phyloP scores from a whole-genome alignment of 1,140 invertebrate genomes.

The Chymomyza costata region DNA sequence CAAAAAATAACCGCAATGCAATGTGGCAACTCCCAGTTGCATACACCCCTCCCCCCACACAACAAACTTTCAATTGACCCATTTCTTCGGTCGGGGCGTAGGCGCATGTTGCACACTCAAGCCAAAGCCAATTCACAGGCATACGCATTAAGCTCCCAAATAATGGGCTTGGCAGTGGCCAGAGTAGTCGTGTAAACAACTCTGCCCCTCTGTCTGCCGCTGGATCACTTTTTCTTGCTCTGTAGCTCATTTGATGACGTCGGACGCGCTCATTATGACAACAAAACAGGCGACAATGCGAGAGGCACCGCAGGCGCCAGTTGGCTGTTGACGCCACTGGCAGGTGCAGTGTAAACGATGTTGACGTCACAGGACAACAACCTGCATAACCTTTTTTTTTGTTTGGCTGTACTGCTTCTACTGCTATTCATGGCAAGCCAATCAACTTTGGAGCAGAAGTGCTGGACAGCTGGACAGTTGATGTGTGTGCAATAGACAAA shows the following conservation, averaged over 20 bases:
- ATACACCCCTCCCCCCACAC: conserved; percentile 6
- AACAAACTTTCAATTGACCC: conserved; percentile 48
- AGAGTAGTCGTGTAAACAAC: too few species aligned
- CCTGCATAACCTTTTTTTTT: conserved; percentile 38
- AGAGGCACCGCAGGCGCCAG: neutral
- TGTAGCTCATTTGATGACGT: too few species aligned
- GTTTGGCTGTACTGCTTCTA: too few species aligned
- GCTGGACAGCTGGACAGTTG: conserved; percentile 1
- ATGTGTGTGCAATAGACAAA: too few species aligned
- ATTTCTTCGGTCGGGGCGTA: too few species aligned
- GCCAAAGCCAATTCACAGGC: neutral
- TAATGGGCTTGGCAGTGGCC: conserved; percentile 39
- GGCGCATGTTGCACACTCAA: neutral
- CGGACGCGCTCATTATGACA: conserved; percentile 12
- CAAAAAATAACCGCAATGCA: conserved; percentile 4
- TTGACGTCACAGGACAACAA: conserved; percentile 53
- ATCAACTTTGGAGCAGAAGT: conserved; percentile 20
- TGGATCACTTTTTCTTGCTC: too few species aligned
- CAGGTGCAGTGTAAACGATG: too few species aligned
- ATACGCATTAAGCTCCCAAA: conserved; percentile 5
- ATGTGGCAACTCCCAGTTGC: conserved; percentile 7
- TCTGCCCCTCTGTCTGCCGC: too few species aligned
- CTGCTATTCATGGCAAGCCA: conserved; percentile 41
- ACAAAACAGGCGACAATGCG: conserved; percentile 1
- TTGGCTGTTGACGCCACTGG: too few species aligned